Evolutionary conservation across 2,113 vertebrate genomes (phyloP), one percentile per base, ranked within the genome.

Genomic region (Ciconia maguari): DNA sequence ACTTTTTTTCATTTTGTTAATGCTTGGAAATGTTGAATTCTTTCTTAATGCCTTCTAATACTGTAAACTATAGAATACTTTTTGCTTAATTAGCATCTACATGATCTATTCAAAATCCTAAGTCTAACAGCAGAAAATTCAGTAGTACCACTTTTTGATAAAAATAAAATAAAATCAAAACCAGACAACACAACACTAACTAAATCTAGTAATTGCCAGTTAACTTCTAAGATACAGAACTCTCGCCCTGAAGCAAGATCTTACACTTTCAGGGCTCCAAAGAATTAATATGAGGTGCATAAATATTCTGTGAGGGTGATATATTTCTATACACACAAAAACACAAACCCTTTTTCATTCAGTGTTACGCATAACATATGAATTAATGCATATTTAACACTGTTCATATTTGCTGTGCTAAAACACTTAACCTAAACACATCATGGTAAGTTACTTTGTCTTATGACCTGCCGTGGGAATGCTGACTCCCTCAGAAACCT

Each of bases 401-500:
- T 93, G 77, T 79, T 91, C 87, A 77, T 90, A 38, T 83, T 94
- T 92, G 88, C 90, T 88, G 89, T 78, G 95, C 94, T 97, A 95
- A 94, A 97, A 93, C 95, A 97, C 95, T 96, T 97, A 95, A 97
- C 97, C 83, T 66, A 94, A 97, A 96, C 94, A 95, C 95, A 97
- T 95, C 92, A 79, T 93, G 96, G 96, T 98, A 96, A 98, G 98
- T 98, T 98, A 97, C 97, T 98, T 85, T 89, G 92, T 94, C 97
- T 98, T 93, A 54, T 85, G 96, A 96, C 96, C 97, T 95, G 95
- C 93, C 65, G 79, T 96, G 98, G 97, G 97, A 98, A 96, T 97
- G 97, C 97, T 51, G 92, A 98, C 97, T 97, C 97, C 97, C 98
- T 97, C 93, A 75, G 97, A 98, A 98, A 98, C 93, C 97, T 83